These are phyloP conservation scores for Oncorhynchus kisutch DNA, from an alignment of 2,113 vertebrate genomes.

Conservation along the genomic window DNA sequence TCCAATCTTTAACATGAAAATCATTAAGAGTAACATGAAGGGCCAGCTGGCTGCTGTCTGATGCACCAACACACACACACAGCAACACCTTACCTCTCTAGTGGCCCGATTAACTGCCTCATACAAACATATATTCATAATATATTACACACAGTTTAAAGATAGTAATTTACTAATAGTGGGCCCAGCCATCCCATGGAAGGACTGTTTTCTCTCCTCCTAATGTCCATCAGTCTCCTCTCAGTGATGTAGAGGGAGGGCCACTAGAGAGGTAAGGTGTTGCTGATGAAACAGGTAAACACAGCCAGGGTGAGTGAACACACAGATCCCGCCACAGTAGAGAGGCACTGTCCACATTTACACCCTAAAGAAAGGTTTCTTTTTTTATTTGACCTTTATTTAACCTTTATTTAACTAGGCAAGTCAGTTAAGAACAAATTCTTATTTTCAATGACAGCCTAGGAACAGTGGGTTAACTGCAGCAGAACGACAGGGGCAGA, in stretches of 20 bases:
- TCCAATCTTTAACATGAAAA: conserved; percentile 69
- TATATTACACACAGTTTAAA: conserved; percentile 73
- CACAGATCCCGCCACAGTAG: conserved; percentile 40
- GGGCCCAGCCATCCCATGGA: conserved; percentile 66
- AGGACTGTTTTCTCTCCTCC: conserved; percentile 67
- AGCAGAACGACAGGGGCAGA: too few species aligned
- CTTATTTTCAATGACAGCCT: too few species aligned
- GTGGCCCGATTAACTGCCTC: conserved; percentile 27
- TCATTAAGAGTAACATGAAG: conserved; percentile 67
- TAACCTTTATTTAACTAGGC: too few species aligned
- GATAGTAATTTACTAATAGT: conserved; percentile 70
- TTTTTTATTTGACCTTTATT: too few species aligned
- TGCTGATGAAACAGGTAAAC: conserved; percentile 46
- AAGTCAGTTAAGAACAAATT: too few species aligned
- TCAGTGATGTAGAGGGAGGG: conserved; percentile 63
- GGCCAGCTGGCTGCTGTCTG: conserved; percentile 65
- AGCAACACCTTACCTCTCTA: too few species aligned
- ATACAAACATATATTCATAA: conserved; percentile 72
- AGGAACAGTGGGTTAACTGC: too few species aligned
- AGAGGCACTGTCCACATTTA: too few species aligned
- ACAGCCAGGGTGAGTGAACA: conserved; percentile 39
- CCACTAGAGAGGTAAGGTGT: conserved; percentile 64
- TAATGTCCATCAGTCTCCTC: conserved; percentile 66
- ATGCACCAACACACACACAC: conserved; percentile 26
- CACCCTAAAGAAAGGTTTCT: not conserved